phyloP scores from a whole-genome alignment of 2,113 vertebrate species.

The Poeciliopsis retropinna region DNA sequence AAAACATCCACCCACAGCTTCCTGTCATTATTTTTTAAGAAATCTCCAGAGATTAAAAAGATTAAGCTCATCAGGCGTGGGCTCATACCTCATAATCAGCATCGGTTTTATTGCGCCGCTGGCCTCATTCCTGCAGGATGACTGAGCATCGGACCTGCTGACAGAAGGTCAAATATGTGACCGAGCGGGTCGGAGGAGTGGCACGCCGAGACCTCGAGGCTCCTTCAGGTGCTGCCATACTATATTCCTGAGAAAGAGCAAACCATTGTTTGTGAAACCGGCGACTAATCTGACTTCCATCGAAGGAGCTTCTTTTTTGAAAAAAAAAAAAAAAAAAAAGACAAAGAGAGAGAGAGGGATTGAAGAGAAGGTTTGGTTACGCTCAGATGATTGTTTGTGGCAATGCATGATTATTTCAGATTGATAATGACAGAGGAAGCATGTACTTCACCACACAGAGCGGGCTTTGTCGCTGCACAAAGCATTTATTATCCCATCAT shows the following conservation, averaged over 20 bases:
- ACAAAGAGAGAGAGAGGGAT: background rate
- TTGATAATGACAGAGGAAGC: constrained; percentile 52
- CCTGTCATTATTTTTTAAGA: constrained; percentile 11
- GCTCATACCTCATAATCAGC: constrained; percentile 37
- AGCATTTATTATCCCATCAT: constrained; percentile 62
- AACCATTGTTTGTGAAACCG: constrained; percentile 32
- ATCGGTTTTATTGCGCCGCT: constrained; percentile 45
- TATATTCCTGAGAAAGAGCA: constrained; percentile 53
- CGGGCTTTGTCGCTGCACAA: constrained; percentile 65
- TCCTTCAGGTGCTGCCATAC: constrained; percentile 22
- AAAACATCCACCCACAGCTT: constrained; percentile 24
- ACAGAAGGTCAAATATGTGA: constrained; percentile 64
- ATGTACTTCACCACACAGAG: constrained; percentile 52
- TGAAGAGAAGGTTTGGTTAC: constrained; percentile 46
- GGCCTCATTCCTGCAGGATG: constrained; percentile 53
- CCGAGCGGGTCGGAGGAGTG: constrained; percentile 58
- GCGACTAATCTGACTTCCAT: background rate
- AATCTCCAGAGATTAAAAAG: constrained; percentile 12
- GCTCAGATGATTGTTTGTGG: constrained; percentile 43
- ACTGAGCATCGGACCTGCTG: constrained; percentile 36
- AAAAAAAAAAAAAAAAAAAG: constrained; percentile 20
- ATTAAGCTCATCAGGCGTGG: constrained; percentile 7
- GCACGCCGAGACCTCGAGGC: constrained; percentile 3
- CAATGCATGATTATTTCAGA: constrained; percentile 52
- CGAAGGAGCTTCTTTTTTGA: background rate